Evolutionary conservation across 2,113 vertebrate species (phyloP).

Genomic region (Poicephalus meyeri): DNA sequence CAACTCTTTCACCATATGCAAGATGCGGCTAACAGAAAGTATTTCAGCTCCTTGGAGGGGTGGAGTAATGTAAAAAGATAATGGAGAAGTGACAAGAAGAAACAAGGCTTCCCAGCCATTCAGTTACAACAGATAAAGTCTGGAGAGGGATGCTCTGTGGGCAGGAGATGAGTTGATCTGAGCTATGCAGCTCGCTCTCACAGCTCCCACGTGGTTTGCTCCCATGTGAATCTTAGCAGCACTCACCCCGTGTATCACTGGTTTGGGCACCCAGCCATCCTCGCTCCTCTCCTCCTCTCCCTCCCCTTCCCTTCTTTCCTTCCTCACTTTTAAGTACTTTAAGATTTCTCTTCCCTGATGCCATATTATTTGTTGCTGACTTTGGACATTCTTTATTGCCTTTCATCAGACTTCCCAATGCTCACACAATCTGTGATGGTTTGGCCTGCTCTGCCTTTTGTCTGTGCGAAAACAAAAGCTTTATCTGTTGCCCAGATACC

Average conservation of each 20-base stretch:
- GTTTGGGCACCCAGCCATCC: background rate
- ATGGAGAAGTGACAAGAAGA: background rate
- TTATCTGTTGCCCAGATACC: conserved; percentile 43
- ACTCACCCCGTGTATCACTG: accelerated
- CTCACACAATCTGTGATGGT: background rate
- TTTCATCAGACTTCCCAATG: conserved; percentile 1
- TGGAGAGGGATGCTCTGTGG: background rate
- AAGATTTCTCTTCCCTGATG: conserved; percentile 15
- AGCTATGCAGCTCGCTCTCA: background rate
- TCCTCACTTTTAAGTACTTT: background rate
- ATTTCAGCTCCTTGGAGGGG: background rate
- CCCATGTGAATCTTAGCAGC: background rate
- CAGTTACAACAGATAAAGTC: background rate
- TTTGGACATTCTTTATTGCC: conserved; percentile 37
- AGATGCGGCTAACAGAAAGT: background rate
- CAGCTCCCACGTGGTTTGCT: background rate
- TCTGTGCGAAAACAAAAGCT: conserved; percentile 41
- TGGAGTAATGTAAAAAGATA: background rate
- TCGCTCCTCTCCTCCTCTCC: background rate
- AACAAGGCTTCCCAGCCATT: background rate
- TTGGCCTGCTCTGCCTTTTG: conserved; percentile 51
- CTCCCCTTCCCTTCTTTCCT: background rate
- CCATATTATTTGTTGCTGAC: conserved; percentile 53
- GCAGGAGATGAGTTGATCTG: background rate
- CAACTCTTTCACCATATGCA: background rate